phyloP scores from a whole-genome alignment of 2,888 invertebrate species.

The Dasysyrphus tricinctus region DNA sequence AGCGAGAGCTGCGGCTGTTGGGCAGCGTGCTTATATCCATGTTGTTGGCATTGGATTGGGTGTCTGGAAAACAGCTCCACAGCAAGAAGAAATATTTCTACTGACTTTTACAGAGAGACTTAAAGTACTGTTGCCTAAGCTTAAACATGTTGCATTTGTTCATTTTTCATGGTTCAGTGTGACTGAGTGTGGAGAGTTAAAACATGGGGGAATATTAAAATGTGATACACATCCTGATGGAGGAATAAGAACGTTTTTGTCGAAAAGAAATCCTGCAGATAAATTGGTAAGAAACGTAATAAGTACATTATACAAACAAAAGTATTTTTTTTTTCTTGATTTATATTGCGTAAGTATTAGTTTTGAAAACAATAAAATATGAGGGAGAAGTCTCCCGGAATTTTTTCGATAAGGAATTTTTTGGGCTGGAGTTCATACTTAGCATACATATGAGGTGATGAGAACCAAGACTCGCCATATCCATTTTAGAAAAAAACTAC shows the following conservation, averaged over 20 bases:
- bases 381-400: too few relatives aligned
- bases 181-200: conserved; percentile 83
- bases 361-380: too few relatives aligned
- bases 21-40: conserved; percentile 86
- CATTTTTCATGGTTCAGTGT: conserved; percentile 87
- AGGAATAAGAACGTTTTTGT: conserved; percentile 85
- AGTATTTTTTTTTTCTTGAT: not conserved
- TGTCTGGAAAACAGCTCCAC: conserved; percentile 86
- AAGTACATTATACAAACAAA: not conserved
- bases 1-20: conserved; percentile 84
- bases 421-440: too few relatives aligned
- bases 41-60: conserved; percentile 88
- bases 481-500: too few relatives aligned
- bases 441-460: too few relatives aligned
- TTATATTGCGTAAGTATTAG: too few relatives aligned
- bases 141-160: conserved; percentile 86
- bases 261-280: conserved; percentile 85
- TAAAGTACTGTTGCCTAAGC: conserved; percentile 83
- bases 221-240: conserved; percentile 79
- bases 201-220: conserved; percentile 82
- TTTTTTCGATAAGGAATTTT: too few relatives aligned
- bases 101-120: conserved; percentile 87
- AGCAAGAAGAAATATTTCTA: conserved; percentile 87
- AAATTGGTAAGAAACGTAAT: conserved; percentile 80
- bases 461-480: too few relatives aligned